Percentiles rank a stretch among this genome's conserved stretches.
phyloP scores from a whole-genome alignment of 2,113 vertebrate genomes.

The Salvelinus namaycush region DNA sequence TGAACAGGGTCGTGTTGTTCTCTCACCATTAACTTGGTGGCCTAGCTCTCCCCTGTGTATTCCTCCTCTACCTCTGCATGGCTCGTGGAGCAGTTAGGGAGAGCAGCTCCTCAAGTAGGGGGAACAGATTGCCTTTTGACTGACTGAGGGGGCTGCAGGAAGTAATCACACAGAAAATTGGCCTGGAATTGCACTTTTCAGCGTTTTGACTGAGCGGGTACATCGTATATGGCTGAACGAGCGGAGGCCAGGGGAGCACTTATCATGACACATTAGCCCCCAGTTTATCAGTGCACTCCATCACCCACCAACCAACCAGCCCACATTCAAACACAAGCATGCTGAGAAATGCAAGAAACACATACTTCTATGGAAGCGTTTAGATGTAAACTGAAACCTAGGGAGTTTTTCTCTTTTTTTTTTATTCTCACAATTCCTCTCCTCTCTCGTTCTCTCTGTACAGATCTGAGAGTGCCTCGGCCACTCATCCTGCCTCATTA shows the following conservation, averaged over 20 bases:
- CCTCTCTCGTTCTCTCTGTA: background rate
- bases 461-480: conserved; percentile 81
- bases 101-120: conserved; percentile 44
- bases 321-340: conserved; percentile 40
- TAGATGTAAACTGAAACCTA: conserved; percentile 42
- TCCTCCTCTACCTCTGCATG: background rate
- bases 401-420: background rate
- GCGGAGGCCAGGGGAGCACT: background rate
- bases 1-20: background rate
- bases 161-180: conserved; percentile 74
- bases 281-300: conserved; percentile 60
- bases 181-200: conserved; percentile 57
- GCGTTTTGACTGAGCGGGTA: conserved; percentile 54
- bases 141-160: conserved; percentile 56
- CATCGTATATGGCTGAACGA: conserved; percentile 1
- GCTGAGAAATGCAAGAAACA: conserved; percentile 40
- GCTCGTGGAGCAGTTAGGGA: conserved; percentile 21
- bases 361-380: conserved; percentile 19
- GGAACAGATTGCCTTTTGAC: conserved; percentile 69
- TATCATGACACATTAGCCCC: conserved; percentile 10
- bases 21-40: background rate
- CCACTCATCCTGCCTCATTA: conserved; percentile 87
- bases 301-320: conserved; percentile 29
- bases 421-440: background rate
- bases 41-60: background rate